Evolutionary conservation across 2,888 invertebrate species (phyloP).

Genomic region (Agrilus mali): DNA sequence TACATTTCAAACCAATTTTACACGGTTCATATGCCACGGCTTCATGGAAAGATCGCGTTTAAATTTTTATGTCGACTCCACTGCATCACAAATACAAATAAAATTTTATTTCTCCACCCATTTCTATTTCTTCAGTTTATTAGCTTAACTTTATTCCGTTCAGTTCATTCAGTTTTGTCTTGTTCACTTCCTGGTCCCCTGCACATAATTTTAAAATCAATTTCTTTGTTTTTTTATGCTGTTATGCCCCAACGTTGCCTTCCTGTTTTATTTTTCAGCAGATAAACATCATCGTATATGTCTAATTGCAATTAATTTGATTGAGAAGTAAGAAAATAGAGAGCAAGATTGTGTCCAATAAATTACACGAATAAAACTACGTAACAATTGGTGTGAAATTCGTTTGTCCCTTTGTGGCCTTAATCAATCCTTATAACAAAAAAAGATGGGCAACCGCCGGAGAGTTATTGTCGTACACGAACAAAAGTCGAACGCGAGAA

Average conservation of each 20-base stretch:
- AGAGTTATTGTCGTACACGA: slow-evolving; percentile 28
- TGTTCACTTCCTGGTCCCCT: too few species aligned
- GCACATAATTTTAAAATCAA: too few species aligned
- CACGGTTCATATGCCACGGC: slow-evolving; percentile 29
- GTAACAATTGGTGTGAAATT: slow-evolving; percentile 34
- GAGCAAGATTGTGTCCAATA: too few species aligned
- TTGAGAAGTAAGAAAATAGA: too few species aligned
- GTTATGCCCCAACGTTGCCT: too few species aligned
- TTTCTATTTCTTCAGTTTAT: neutral
- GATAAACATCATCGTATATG: too few species aligned
- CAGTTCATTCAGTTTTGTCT: neutral
- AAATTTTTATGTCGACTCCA: slow-evolving; percentile 23
- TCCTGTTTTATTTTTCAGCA: too few species aligned
- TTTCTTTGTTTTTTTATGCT: too few species aligned
- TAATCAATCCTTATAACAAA: slow-evolving; percentile 34
- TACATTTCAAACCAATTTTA: slow-evolving; percentile 32
- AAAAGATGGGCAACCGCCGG: slow-evolving; percentile 29
- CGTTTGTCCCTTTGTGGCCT: slow-evolving; percentile 31
- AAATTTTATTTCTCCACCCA: slow-evolving; percentile 22
- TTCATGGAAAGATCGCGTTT: slow-evolving; percentile 17
- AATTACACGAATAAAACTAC: slow-evolving; percentile 21
- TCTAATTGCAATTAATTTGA: too few species aligned
- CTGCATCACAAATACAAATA: slow-evolving; percentile 21
- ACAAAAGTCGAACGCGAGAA: slow-evolving; percentile 31
- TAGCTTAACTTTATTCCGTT: neutral